These are phyloP conservation scores for Rhorus exstirpatorius DNA, from an alignment of 2,888 invertebrate species.

Conservation along the genomic window DNA sequence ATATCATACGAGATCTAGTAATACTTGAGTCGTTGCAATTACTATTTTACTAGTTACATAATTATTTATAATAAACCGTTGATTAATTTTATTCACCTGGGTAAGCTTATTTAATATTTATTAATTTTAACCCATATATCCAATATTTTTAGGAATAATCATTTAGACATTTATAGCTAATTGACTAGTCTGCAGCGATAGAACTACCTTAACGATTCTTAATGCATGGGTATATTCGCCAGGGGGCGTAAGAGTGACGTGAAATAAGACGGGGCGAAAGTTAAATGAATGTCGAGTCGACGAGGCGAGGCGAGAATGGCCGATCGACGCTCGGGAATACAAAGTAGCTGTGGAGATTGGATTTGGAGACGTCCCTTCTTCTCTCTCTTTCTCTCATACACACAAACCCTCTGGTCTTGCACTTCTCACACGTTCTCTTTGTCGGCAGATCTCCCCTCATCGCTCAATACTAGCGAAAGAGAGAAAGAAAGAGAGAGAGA, in stretches of 20 bases:
- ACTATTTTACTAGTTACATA: too few relatives aligned
- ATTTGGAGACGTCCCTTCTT: constrained; percentile 69
- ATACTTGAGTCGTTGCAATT: too few relatives aligned
- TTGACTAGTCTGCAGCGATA: too few relatives aligned
- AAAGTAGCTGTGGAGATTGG: constrained; percentile 74
- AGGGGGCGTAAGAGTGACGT: constrained; percentile 65
- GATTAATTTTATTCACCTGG: too few relatives aligned
- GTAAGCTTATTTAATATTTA: too few relatives aligned
- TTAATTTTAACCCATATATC: too few relatives aligned
- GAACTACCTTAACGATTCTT: constrained; percentile 70
- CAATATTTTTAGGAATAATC: too few relatives aligned
- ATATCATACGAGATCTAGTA: too few relatives aligned
- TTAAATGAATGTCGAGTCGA: constrained; percentile 73
- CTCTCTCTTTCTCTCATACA: constrained; percentile 16
- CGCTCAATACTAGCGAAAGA: constrained; percentile 48
- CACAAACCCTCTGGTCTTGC: constrained; percentile 40
- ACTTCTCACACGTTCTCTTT: constrained; percentile 60
- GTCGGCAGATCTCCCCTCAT: constrained; percentile 50
- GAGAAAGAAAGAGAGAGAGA: too few relatives aligned
- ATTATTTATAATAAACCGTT: too few relatives aligned
- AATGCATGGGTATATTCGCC: constrained; percentile 67
- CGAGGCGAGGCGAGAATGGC: constrained; percentile 71
- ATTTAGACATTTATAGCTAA: too few relatives aligned
- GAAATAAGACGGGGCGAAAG: constrained; percentile 72
- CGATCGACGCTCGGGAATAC: constrained; percentile 72